Evolutionary conservation across 2,113 vertebrate species (phyloP).

Genomic region (Labeo rohita): DNA sequence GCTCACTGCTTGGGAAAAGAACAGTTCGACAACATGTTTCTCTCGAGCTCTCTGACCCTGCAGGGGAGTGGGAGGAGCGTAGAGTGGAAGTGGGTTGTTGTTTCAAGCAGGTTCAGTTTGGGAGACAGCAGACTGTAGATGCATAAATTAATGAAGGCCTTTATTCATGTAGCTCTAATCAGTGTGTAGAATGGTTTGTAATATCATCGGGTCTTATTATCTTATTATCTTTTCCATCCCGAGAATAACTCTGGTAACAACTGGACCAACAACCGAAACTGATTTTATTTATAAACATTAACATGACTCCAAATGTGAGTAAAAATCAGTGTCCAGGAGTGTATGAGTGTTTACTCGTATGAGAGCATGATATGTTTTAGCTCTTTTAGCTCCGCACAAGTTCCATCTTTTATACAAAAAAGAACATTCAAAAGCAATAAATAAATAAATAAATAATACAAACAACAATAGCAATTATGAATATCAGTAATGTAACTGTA

Average conservation of each 20-base stretch:
- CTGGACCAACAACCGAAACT: not conserved
- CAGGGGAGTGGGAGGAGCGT: conserved; percentile 3
- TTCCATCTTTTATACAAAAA: no score
- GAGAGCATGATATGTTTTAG: no score
- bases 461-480: no score
- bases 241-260: not conserved
- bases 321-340: no score
- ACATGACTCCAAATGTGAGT: no score
- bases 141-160: not conserved
- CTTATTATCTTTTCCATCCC: not conserved
- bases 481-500: no score
- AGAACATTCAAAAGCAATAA: no score
- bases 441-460: no score
- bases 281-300: no score
- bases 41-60: conserved; percentile 49
- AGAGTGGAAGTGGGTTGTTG: conserved; percentile 26
- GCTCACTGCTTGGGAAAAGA: conserved; percentile 53
- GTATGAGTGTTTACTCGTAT: no score
- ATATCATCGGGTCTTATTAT: not conserved
- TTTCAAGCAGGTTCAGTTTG: not conserved
- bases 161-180: not conserved
- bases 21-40: conserved; percentile 51
- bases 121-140: not conserved
- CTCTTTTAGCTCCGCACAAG: no score
- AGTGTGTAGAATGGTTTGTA: not conserved